Evolutionary conservation across 35 echinoderm and acorn worm species (phyloP).

Genomic region (Antedon bifida): DNA sequence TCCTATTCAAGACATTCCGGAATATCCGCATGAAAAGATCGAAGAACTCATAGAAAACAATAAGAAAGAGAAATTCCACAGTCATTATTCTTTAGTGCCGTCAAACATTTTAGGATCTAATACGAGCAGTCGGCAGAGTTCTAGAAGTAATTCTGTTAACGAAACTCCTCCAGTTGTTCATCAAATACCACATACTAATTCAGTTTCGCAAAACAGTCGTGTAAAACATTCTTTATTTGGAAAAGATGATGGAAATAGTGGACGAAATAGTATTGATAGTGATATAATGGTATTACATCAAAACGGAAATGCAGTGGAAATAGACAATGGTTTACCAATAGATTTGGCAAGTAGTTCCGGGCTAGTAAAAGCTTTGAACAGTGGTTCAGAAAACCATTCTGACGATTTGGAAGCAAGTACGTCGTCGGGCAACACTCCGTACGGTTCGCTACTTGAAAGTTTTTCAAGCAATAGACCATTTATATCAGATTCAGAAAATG

Average conservation of each 20-base stretch:
- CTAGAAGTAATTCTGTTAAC: background rate
- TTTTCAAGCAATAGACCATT: background rate
- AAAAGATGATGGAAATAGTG: background rate
- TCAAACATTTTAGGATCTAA: background rate
- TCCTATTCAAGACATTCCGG: constrained; percentile 19
- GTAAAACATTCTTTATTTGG: background rate
- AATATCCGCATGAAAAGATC: constrained; percentile 37
- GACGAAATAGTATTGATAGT: background rate
- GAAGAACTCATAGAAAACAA: constrained; percentile 16
- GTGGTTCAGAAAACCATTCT: background rate
- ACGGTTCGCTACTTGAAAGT: background rate
- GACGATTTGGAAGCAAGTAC: background rate
- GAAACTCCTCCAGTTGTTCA: background rate
- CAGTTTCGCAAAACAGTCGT: background rate
- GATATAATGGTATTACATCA: background rate
- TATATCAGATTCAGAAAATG: background rate
- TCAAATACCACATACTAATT: background rate
- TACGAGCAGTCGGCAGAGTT: background rate
- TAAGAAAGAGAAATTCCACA: constrained; percentile 13
- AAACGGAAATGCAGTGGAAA: background rate
- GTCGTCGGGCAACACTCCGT: background rate
- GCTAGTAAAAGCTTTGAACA: background rate
- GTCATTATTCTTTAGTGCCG: constrained; percentile 16
- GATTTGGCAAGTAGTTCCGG: background rate
- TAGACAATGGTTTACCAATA: background rate